A percentile compares a stretch with the other conserved stretches of the same genome.
These are phyloP conservation scores for Lithobates pipiens DNA, from an alignment of 2,797 vertebrate genomes.

Conservation along the genomic window DNA sequence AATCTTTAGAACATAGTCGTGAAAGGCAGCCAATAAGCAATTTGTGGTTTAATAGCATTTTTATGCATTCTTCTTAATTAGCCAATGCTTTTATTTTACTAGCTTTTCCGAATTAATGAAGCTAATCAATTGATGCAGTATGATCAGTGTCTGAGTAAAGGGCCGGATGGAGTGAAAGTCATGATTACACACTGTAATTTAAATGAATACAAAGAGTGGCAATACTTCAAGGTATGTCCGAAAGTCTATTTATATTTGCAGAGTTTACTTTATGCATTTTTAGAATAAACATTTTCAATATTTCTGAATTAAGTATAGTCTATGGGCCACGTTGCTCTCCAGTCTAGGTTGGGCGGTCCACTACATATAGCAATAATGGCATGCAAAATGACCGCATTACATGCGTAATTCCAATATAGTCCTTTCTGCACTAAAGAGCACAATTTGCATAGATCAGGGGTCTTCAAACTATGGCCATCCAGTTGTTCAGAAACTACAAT, in stretches of 20 bases:
- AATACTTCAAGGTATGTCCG: slow-evolving; percentile 92
- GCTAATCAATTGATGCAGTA: slow-evolving; percentile 98
- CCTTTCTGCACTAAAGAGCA: no score
- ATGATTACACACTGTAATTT: slow-evolving; percentile 92
- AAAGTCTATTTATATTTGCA: not conserved
- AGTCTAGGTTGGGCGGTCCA: no score
- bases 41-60: not conserved
- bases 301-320: not conserved
- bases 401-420: no score
- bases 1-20: not conserved
- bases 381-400: no score
- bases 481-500: no score
- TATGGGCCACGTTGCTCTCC: not conserved
- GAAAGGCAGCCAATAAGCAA: not conserved
- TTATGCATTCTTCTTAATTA: not conserved
- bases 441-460: no score
- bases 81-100: slow-evolving; percentile 24
- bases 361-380: no score
- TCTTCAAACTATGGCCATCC: no score
- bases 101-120: slow-evolving; percentile 97
- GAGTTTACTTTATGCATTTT: not conserved
- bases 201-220: slow-evolving; percentile 93
- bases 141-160: slow-evolving; percentile 92
- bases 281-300: not conserved
- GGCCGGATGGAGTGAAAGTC: slow-evolving; percentile 83